Evolutionary conservation across 2,797 vertebrate genomes (phyloP).

Genomic region (Lacerta viridis): DNA sequence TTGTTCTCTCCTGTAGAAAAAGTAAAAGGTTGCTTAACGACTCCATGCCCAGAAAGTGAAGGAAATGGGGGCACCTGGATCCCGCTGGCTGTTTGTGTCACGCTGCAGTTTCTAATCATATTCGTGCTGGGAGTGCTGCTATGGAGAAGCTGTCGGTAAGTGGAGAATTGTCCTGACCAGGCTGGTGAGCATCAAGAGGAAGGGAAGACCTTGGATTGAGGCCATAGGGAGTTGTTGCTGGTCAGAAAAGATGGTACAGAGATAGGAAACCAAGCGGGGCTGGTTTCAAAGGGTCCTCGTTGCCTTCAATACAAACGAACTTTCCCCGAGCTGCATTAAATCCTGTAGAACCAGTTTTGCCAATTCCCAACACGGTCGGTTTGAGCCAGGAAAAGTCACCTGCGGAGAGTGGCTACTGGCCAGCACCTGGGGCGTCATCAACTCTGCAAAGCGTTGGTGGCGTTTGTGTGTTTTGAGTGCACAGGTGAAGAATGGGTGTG

Average conservation of each 20-base stretch:
- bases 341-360: not conserved
- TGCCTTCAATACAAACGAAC: not conserved
- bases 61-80: slow-evolving; percentile 35
- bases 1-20: not conserved
- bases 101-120: slow-evolving; percentile 52
- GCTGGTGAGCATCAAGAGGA: not conserved
- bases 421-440: too few species aligned
- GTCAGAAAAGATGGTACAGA: too few species aligned
- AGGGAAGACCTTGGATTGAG: too few species aligned
- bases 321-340: not conserved
- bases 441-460: not conserved
- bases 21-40: not conserved
- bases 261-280: too few species aligned
- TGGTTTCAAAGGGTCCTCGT: not conserved
- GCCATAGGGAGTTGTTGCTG: not conserved
- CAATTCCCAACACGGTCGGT: not conserved
- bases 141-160: slow-evolving; percentile 18
- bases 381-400: not conserved
- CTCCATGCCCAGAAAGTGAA: slow-evolving; percentile 15
- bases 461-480: not conserved
- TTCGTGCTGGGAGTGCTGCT: slow-evolving; percentile 38
- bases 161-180: not conserved
- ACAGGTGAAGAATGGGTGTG: not conserved
- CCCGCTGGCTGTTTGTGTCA: slow-evolving; percentile 40
- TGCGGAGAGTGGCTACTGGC: not conserved